A percentile compares a stretch with the other conserved stretches of the same genome.
phyloP scores from a whole-genome alignment of 2,888 invertebrate genomes.

The Cotesia congregata region DNA sequence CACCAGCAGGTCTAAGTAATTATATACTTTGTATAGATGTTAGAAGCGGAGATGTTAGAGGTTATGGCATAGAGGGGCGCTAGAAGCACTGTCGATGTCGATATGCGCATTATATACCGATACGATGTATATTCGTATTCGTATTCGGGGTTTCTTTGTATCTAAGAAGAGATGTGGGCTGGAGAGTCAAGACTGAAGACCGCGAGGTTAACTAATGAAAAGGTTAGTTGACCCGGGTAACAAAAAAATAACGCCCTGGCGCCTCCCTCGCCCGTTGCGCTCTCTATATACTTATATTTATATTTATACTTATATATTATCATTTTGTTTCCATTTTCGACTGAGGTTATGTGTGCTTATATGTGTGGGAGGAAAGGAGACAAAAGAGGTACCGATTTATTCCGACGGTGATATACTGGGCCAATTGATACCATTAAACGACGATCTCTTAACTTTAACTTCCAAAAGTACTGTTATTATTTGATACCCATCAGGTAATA shows the following conservation, averaged over 20 bases:
- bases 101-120: conserved; percentile 53
- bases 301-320: no score
- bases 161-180: no score
- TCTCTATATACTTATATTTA: not conserved
- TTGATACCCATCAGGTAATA: no score
- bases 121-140: conserved; percentile 29
- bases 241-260: conserved; percentile 67
- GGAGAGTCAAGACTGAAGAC: conserved; percentile 41
- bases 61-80: not conserved
- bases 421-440: conserved; percentile 26
- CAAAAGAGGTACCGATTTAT: not conserved
- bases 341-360: no score
- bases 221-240: conserved; percentile 68
- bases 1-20: conserved; percentile 61
- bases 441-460: not conserved
- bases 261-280: conserved; percentile 61
- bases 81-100: conserved; percentile 63
- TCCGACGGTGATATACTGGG: conserved; percentile 19
- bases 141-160: conserved; percentile 54
- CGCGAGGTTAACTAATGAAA: conserved; percentile 69
- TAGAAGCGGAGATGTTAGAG: conserved; percentile 41
- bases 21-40: conserved; percentile 61
- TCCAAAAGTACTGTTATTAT: not conserved
- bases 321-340: no score
- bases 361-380: conserved; percentile 10